Percentiles rank a stretch among this genome's conserved stretches.
phyloP scores from a whole-genome alignment of 23 tunicate species.

The Oikopleura vanhoeffeni region DNA sequence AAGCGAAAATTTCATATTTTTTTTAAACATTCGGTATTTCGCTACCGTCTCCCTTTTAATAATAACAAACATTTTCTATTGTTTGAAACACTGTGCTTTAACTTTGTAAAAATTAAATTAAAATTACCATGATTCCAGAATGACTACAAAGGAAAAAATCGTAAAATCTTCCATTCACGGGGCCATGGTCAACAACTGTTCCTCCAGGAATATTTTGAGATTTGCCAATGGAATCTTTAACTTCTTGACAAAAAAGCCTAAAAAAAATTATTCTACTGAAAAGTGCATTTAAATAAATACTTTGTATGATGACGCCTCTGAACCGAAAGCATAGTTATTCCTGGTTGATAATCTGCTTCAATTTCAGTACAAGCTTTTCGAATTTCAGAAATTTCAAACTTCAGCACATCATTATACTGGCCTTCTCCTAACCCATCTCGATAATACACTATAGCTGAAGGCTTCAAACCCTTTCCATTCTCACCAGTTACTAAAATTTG shows the following conservation, averaged over 20 bases:
- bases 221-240: background rate
- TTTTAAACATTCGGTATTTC: no score
- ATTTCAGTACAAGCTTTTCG: conserved; percentile 5
- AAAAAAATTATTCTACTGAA: no score
- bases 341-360: background rate
- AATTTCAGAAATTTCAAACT: background rate
- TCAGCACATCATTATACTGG: background rate
- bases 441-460: background rate
- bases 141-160: background rate
- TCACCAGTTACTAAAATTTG: no score
- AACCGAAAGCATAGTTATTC: background rate
- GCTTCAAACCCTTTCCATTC: background rate
- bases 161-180: background rate
- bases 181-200: background rate
- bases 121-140: background rate
- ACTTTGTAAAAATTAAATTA: no score
- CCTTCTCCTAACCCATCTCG: conserved; percentile 13
- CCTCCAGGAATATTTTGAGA: background rate
- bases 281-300: no score
- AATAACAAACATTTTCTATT: no score
- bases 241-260: background rate
- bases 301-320: background rate
- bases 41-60: no score
- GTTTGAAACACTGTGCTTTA: no score
- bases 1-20: no score